Percentiles rank a stretch among this genome's conserved stretches.
phyloP scores from a whole-genome alignment of 1,140 invertebrate genomes.

The Meloidogyne chitwoodi region DNA sequence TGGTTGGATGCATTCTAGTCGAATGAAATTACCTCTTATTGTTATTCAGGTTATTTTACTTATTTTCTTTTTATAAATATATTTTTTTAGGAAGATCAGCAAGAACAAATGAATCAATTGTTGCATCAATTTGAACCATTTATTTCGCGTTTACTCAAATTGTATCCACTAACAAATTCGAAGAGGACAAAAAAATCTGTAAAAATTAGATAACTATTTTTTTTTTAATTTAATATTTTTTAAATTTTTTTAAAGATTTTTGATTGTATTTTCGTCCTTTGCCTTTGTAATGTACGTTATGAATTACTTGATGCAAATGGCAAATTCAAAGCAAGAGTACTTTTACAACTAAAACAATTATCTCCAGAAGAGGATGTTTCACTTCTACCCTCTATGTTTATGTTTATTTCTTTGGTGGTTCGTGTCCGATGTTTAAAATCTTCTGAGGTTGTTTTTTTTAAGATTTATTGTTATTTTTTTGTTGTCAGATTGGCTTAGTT shows the following conservation, averaged over 20 bases:
- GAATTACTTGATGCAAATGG: constrained; percentile 26
- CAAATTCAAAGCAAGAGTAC: constrained; percentile 21
- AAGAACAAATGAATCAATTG: not conserved
- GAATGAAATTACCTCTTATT: constrained; percentile 4
- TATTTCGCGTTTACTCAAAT: constrained; percentile 30
- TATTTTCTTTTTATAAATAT: not conserved
- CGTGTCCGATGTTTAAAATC: constrained; percentile 20
- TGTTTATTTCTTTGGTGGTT: constrained; percentile 13
- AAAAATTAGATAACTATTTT: not conserved
- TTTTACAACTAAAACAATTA: constrained; percentile 23
- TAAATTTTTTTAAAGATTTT: constrained; percentile 10
- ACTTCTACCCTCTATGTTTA: constrained; percentile 21
- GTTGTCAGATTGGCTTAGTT: not conserved
- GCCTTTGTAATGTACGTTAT: constrained; percentile 22
- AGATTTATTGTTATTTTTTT: not conserved
- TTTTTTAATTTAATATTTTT: not conserved
- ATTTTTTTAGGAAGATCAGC: not conserved
- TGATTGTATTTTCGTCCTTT: constrained; percentile 8
- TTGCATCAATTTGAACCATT: constrained; percentile 30
- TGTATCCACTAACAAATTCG: constrained; percentile 36
- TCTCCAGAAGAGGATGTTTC: constrained; percentile 21
- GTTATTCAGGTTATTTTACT: not conserved
- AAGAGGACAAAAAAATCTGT: constrained; percentile 7
- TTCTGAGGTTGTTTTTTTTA: constrained; percentile 9
- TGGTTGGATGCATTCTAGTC: constrained; percentile 17